Evolutionary conservation across 2,888 invertebrate species (phyloP), one percentile per base, ranked within the genome.

Genomic region (Ennomos erosarius): DNA sequence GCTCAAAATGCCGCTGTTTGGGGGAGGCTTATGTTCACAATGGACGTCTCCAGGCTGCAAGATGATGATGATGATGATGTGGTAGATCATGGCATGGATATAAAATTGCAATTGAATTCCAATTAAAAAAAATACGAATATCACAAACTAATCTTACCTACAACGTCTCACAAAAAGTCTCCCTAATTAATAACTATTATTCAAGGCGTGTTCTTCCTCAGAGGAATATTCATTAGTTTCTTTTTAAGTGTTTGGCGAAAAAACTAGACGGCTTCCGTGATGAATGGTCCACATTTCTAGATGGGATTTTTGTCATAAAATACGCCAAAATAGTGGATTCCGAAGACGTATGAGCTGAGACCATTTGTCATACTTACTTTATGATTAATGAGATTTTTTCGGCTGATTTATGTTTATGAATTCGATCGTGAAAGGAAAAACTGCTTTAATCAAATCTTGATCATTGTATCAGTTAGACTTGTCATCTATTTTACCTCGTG

Each of bases 301-400:
- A 50, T 12, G 43, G 2, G 49, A 47, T 59, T 55, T 42, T 59
- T 33, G 12, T 42, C 33, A 54, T 26, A 50, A 46, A 54, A 38
- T 37, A 44, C 40, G 50, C 42, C 35, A 59, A 40, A 54, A 50
- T 37, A 40, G 38, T 48, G 48, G 36, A 53, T 48, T 44, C 39
- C 1, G 39, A 53, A 44, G 50, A 45, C 37, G 47, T 26, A 26
- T 42, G 42, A 11, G 36, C 13, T 13, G 8, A 46, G 26, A 43
- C 39, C 59, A 35, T 55, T 55, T 34, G 50, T 59, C 55, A 59
- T 51, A 35, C 49, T 59, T 55, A 51, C 35, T 54, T 12, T 38
- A 35, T 59, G 49, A 59, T 39, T 26, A 39, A 53, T 48, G 52
- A 37, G 38, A 44, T 38, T 55, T 38, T 11, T 47, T 39, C 8